Evolutionary conservation across 1,140 invertebrate genomes (phyloP).

Genomic region (Liolophura sinensis): DNA sequence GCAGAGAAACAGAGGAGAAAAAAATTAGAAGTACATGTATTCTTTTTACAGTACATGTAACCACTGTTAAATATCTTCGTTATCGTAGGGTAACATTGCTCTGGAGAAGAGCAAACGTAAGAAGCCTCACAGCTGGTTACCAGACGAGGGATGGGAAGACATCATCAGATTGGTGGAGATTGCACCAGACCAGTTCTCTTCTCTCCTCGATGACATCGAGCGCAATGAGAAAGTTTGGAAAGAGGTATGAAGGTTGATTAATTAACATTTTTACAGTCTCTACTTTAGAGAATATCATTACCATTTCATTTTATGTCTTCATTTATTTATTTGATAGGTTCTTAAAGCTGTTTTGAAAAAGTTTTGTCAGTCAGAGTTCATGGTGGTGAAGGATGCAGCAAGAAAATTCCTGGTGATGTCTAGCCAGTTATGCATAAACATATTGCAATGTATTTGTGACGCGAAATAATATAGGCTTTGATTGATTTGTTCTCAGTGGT

Average conservation of each 20-base stretch:
- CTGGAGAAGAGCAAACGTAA: constrained; percentile 71
- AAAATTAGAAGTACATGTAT: no score
- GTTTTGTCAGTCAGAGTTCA: neutral
- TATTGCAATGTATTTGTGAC: neutral
- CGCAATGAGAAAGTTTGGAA: constrained; percentile 70
- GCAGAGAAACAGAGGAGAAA: neutral
- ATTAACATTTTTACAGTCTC: no score
- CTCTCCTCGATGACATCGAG: constrained; percentile 70
- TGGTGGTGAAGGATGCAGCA: neutral
- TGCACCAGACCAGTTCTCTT: constrained; percentile 70
- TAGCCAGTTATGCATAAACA: neutral
- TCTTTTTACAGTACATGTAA: no score
- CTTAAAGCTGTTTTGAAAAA: neutral
- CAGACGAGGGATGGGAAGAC: constrained; percentile 78
- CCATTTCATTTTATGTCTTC: neutral
- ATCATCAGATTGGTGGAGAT: constrained; percentile 71
- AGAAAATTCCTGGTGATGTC: neutral
- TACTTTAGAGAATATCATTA: neutral
- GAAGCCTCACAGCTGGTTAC: constrained; percentile 75
- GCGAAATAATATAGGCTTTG: neutral
- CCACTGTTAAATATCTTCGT: neutral
- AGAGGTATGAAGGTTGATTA: constrained; percentile 63
- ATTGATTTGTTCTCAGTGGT: constrained; percentile 72
- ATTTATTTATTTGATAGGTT: neutral
- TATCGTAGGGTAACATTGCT: constrained; percentile 68